A percentile compares a stretch with the other conserved stretches of the same genome.
phyloP scores from a whole-genome alignment of 2,888 invertebrate species.

The Hofmannophila pseudospretella region DNA sequence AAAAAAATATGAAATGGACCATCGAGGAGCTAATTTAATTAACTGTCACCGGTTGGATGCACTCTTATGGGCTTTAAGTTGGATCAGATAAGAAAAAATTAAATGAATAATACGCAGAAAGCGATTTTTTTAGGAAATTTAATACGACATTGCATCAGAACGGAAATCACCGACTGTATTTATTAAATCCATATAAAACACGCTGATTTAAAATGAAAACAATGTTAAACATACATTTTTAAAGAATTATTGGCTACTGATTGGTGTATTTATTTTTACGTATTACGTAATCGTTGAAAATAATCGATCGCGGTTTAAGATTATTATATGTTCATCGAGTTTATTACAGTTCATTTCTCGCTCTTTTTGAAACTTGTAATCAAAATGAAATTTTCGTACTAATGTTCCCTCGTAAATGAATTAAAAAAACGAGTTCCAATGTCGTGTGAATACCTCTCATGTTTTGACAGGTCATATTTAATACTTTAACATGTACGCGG shows the following conservation, averaged over 20 bases:
- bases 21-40: neutral
- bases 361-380: neutral
- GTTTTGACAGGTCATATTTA: conserved; percentile 19
- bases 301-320: neutral
- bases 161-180: neutral
- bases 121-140: neutral
- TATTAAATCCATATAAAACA: neutral
- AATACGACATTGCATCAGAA: neutral
- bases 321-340: neutral
- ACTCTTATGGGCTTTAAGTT: too few species aligned
- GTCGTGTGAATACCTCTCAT: conserved; percentile 17
- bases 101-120: too few species aligned
- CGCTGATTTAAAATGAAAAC: too few species aligned
- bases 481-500: conserved; percentile 22
- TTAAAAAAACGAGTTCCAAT: neutral
- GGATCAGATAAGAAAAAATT: too few species aligned
- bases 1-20: neutral
- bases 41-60: neutral
- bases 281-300: neutral
- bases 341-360: neutral
- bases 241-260: too few species aligned
- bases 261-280: too few species aligned
- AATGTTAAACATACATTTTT: too few species aligned
- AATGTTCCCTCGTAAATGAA: conserved; percentile 1
- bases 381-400: neutral